Conservation (phyloP, 2,113 vertebrate genomes). For the Phyllostomus discolor region DNA sequence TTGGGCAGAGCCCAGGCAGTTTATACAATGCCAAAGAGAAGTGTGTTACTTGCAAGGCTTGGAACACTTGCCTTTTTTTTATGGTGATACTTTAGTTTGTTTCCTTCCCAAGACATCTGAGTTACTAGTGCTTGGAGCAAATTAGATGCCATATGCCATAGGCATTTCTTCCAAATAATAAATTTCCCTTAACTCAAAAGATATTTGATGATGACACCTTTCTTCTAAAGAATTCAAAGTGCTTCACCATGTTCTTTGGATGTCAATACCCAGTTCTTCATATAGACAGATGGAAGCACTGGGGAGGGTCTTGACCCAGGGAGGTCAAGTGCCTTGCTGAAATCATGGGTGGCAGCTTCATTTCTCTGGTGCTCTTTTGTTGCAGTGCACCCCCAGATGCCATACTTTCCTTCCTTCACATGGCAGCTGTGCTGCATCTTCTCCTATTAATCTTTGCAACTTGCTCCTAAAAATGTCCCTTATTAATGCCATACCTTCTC, state of each 20-base stretch:
- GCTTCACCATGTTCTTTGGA: not conserved
- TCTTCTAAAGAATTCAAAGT: not conserved
- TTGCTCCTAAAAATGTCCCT: not conserved
- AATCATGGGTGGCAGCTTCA: constrained; percentile 7
- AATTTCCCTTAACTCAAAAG: not conserved
- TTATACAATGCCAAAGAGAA: not conserved
- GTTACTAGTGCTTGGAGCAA: not conserved
- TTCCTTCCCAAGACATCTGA: constrained; percentile 15
- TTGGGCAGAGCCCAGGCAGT: not conserved
- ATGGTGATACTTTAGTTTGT: not conserved
- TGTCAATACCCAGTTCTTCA: constrained; percentile 24
- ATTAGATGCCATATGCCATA: not conserved
- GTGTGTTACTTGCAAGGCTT: not conserved
- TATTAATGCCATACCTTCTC: constrained; percentile 8
- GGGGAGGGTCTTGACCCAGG: not conserved
- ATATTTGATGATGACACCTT: not conserved
- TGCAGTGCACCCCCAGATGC: not conserved
- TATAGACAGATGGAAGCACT: constrained; percentile 37
- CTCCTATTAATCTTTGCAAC: not conserved
- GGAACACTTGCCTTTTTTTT: not conserved
- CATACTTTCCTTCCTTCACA: not conserved
- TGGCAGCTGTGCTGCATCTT: not conserved
- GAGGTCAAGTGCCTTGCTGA: constrained; percentile 20
- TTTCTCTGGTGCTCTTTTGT: not conserved
- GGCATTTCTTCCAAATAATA: not conserved